Base-by-base conservation (phyloP, 2,888 invertebrate genomes). In the Tortricodes alternella region DNA sequence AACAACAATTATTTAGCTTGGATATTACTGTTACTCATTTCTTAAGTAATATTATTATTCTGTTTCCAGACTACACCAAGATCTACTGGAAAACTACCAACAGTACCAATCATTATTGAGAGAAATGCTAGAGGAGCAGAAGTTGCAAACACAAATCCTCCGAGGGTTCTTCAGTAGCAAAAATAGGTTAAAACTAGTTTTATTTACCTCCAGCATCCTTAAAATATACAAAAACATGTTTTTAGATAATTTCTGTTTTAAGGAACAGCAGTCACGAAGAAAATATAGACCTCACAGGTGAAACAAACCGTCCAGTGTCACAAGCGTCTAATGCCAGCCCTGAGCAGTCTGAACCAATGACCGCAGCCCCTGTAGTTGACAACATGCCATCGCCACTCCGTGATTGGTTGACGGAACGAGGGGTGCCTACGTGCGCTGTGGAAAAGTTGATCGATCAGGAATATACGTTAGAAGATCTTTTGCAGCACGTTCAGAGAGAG, bases 381-480 rank as follows among this genome's bases (percentile, higher is more conserved):
- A 51, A 37, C 43, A 62, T 62, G 29, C 49, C 57, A n/a, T 56
- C 59, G 7, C 65, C 65, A 0, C 83, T 98, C 32, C 91, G 93
- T 0, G 92, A 93, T 27, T 98, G 98, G 97, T 83, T 96, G 39
- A 78, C 91, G 35, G 89, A 92, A 2, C 91, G 96, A 46, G 93
- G 94, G 1, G 86, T 97, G 35, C 95, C 96, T 67, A 89, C 93
- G 13, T 81, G 86, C 15, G 94, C 95, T 4, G 93, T 94, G 50
- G 91, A 92, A 38, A 93, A 92, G 71, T 94, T 98, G 66, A 78
- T 94, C 2, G 82, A 89, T 18, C 96, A 98, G 78, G 94, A 95
- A 62, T 98, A 95, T 79, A 93, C 94, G 0, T 92, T 96, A 60
- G 92, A 94, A 21, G 97, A 98, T 80, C 88, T 99, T 48, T 82